Conservation (phyloP, 1,140 invertebrate genomes). For the Micrasema minimum region DNA sequence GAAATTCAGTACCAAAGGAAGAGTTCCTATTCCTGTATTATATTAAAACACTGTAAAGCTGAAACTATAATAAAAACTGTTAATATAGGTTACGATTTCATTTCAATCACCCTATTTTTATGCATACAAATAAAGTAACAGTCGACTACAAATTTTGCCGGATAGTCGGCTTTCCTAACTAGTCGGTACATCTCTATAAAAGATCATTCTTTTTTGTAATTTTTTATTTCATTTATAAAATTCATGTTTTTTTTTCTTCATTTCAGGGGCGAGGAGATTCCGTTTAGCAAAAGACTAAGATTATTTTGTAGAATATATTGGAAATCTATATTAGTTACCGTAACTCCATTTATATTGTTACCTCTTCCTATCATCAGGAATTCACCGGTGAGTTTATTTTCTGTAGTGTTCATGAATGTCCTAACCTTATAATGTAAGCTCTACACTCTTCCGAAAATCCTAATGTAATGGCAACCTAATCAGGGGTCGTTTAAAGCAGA, state of each 20-base stretch:
- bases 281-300: conserved; percentile 58
- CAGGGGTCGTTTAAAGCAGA: too few species aligned
- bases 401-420: too few species aligned
- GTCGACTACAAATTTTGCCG: neutral
- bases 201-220: neutral
- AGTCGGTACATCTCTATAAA: neutral
- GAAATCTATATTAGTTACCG: conserved; percentile 71
- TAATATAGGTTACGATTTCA: too few species aligned
- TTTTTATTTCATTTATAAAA: neutral
- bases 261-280: conserved; percentile 55
- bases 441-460: too few species aligned
- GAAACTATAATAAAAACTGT: too few species aligned
- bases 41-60: neutral
- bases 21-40: neutral
- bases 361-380: conserved; percentile 70
- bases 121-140: neutral
- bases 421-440: too few species aligned
- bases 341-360: conserved; percentile 71
- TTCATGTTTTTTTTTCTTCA: conserved; percentile 15
- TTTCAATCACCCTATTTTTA: neutral
- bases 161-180: neutral
- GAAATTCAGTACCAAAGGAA: neutral
- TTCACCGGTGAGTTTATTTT: conserved; percentile 59
- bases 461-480: too few species aligned
- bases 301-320: conserved; percentile 69